These are phyloP conservation scores for Actenoides lindsayi DNA, from an alignment of 2,113 vertebrate genomes.

Conservation along the genomic window DNA sequence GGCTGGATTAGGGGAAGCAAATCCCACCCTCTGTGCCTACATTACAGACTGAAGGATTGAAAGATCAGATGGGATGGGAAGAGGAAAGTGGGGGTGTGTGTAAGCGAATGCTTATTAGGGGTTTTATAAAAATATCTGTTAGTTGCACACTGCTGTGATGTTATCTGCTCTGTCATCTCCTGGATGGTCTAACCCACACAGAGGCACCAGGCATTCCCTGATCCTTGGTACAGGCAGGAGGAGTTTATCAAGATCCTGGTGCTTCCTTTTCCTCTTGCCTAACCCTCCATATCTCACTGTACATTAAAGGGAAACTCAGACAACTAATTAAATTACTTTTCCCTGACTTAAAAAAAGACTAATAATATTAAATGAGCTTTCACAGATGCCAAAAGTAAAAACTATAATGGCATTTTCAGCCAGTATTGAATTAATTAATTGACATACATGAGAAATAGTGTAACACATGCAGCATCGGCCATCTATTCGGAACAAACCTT, in stretches of 20 bases:
- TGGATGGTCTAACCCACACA: not conserved
- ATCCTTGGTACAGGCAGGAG: not conserved
- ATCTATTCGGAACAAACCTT: not conserved
- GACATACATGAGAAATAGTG: not conserved
- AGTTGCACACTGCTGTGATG: not conserved
- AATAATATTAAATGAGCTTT: conserved; percentile 40
- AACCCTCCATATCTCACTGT: not conserved
- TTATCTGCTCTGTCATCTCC: not conserved
- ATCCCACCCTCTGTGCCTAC: not conserved
- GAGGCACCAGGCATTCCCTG: not conserved
- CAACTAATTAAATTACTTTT: conserved; percentile 39
- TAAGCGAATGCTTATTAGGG: not conserved
- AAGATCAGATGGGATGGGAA: not conserved
- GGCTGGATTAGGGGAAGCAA: not conserved
- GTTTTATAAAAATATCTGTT: not conserved
- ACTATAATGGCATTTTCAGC: conserved; percentile 1
- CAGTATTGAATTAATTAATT: conserved; percentile 38
- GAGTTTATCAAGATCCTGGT: not conserved
- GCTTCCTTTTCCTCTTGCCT: not conserved
- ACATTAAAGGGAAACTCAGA: not conserved
- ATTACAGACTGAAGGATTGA: not conserved
- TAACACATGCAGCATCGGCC: not conserved
- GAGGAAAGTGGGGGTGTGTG: not conserved
- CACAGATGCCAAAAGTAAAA: conserved; percentile 13
- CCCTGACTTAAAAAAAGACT: not conserved